Evolutionary conservation across 2,888 invertebrate genomes (phyloP), one percentile per base, ranked within the genome.

Genomic region (Sisyra terminalis): DNA sequence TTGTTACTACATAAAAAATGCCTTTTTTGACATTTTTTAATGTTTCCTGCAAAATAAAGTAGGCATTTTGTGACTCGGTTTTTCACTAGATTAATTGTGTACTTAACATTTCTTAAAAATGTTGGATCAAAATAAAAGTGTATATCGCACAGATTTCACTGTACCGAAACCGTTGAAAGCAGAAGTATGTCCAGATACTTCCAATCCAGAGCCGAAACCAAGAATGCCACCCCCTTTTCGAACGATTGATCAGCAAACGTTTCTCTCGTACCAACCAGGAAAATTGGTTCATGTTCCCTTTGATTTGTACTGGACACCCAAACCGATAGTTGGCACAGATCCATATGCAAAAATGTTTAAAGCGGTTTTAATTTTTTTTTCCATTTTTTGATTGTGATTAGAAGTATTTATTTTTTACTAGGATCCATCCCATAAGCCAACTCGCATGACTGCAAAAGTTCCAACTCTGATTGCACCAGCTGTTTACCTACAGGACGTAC

Each of bases 61-160:
- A n/a, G n/a, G n/a, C 24, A 24, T 24, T 24, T 24, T 24, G 24
- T 5, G 24, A 7, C 24, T 24, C 5, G 24, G 5, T 24, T 24
- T 24, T 24, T 24, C 24, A 3, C 3, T 24, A 24, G 3, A 24
- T 24, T 24, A 7, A 3, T 24, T 7, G 24, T 24, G 24, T 24
- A 24, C 24, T 24, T 24, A n/a, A n/a, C n/a, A n/a, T 24, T 24
- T 24, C 7, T 24, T 34, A n/a, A 2, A 34, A 34, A 34, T 14
- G 15, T 14, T 34, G 8, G 34, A 14, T n/a, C 34, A 34, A 34
- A 11, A 34, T 34, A 34, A 34, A 34, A 34, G 34, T 34, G 15
- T 14, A 8, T 11, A 34, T 8, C 13, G 15, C n/a, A 34, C 15
- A 34, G 34, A 34, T 34, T 24, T 24, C 7, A 24, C 24, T 24